A percentile compares a stretch with the other conserved stretches of the same genome.
Evolutionary conservation across 2,113 vertebrate species (phyloP).

Genomic region (Epinephelus fuscoguttatus): DNA sequence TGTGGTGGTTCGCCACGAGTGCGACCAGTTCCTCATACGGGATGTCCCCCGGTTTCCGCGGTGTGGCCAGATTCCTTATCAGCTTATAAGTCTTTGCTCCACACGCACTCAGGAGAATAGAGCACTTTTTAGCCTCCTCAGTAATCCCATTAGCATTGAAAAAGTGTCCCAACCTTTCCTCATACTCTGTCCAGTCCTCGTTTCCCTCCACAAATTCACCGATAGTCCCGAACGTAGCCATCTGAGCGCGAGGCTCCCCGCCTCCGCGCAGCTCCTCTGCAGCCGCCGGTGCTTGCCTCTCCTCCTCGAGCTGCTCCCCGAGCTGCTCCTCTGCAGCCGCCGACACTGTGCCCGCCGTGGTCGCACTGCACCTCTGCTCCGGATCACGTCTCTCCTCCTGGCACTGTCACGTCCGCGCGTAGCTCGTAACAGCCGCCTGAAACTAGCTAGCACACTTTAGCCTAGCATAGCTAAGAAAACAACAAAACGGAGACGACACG

Average conservation of each 20-base stretch:
- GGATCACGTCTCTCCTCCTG: no score
- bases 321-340: no score
- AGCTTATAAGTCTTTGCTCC: conserved; percentile 35
- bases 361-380: no score
- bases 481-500: no score
- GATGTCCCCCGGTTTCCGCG: neutral
- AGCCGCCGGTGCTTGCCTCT: neutral
- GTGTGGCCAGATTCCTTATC: conserved; percentile 8
- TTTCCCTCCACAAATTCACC: neutral
- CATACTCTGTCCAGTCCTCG: conserved; percentile 5
- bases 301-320: neutral
- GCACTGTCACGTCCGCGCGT: no score
- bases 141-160: conserved; percentile 3
- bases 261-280: neutral
- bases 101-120: conserved; percentile 30
- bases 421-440: no score
- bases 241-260: neutral
- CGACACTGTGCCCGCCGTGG: no score
- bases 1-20: neutral
- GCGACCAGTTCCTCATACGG: neutral
- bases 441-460: no score
- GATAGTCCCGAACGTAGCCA: neutral
- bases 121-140: neutral
- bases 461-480: no score
- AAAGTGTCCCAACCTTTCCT: conserved; percentile 18